These are phyloP conservation scores for Porites cylindrica DNA, from an alignment of 92 coral and sea anemone genomes.

Conservation along the genomic window DNA sequence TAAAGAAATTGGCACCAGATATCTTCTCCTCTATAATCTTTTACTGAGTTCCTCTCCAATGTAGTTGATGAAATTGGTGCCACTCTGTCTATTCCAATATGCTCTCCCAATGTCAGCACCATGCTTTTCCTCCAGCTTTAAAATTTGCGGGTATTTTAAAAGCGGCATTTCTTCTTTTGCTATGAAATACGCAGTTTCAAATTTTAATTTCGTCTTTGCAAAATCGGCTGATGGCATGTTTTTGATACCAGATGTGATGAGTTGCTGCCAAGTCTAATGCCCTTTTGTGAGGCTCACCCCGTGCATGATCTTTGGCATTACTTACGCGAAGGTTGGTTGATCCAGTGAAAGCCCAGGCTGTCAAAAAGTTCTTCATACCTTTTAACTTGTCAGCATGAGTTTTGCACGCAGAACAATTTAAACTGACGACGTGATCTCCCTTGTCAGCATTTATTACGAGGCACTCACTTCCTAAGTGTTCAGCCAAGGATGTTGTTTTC, in stretches of 20 bases:
- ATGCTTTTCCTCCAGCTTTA: conserved; percentile 62
- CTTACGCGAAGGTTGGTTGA: conserved; percentile 70
- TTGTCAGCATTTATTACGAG: conserved; percentile 55
- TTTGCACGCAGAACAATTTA: conserved; percentile 76
- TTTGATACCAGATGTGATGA: conserved; percentile 46
- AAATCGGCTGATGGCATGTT: conserved; percentile 14
- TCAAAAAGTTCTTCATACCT: conserved; percentile 73
- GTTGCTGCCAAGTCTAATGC: conserved; percentile 70
- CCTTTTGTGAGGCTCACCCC: conserved; percentile 80
- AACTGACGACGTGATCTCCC: conserved; percentile 17
- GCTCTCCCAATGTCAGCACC: conserved; percentile 74
- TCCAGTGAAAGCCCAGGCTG: conserved; percentile 77
- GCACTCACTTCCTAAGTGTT: conserved; percentile 67
- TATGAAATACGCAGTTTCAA: conserved; percentile 50
- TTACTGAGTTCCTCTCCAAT: conserved; percentile 59
- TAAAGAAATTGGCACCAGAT: conserved; percentile 51
- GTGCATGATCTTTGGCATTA: conserved; percentile 73
- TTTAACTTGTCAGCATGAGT: conserved; percentile 59
- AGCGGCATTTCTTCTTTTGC: conserved; percentile 61
- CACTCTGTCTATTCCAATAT: conserved; percentile 67
- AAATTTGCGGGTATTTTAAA: conserved; percentile 29
- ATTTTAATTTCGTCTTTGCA: conserved; percentile 25
- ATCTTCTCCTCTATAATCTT: conserved; percentile 39
- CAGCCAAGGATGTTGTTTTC: conserved; percentile 67
- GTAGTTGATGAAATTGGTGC: conserved; percentile 41